Percentiles rank a stretch among this genome's conserved stretches.
phyloP scores from a whole-genome alignment of 1,140 invertebrate species.

The Nebria ingens region DNA sequence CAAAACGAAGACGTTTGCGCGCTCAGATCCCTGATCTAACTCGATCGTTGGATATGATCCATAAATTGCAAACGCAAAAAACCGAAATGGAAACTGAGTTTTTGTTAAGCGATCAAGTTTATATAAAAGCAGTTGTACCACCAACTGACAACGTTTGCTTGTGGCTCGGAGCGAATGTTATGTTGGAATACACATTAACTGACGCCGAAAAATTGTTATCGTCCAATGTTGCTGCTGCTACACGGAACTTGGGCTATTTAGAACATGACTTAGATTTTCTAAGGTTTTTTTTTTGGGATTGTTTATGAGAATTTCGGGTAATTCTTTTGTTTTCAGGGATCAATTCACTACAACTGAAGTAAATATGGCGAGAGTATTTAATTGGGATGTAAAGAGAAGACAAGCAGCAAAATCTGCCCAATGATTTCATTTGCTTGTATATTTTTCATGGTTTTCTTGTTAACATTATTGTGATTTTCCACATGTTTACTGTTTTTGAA shows the following conservation, averaged over 20 bases:
- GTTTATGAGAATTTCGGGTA: not conserved
- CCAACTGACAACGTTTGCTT: constrained; percentile 90
- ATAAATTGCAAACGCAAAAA: constrained; percentile 73
- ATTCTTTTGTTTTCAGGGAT: constrained; percentile 54
- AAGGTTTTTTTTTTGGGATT: constrained; percentile 34
- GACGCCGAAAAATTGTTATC: constrained; percentile 80
- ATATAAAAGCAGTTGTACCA: constrained; percentile 76
- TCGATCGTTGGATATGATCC: constrained; percentile 84
- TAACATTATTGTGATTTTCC: not conserved
- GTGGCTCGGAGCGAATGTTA: constrained; percentile 98
- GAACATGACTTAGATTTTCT: constrained; percentile 89
- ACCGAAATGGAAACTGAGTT: constrained; percentile 83
- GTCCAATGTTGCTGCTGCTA: constrained; percentile 82
- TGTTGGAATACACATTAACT: constrained; percentile 92
- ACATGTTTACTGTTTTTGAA: not conserved
- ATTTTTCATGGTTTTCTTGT: not conserved
- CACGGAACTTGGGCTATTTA: constrained; percentile 71
- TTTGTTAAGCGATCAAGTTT: constrained; percentile 91
- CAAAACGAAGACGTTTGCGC: constrained; percentile 72
- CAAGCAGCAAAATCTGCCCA: constrained; percentile 43
- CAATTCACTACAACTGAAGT: constrained; percentile 98
- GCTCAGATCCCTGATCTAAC: constrained; percentile 89
- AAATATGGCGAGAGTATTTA: constrained; percentile 93
- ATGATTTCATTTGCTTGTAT: not conserved
- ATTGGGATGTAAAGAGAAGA: constrained; percentile 89